Evolutionary conservation across 2,888 invertebrate genomes (phyloP).

Genomic region (Pilophorus perplexus): DNA sequence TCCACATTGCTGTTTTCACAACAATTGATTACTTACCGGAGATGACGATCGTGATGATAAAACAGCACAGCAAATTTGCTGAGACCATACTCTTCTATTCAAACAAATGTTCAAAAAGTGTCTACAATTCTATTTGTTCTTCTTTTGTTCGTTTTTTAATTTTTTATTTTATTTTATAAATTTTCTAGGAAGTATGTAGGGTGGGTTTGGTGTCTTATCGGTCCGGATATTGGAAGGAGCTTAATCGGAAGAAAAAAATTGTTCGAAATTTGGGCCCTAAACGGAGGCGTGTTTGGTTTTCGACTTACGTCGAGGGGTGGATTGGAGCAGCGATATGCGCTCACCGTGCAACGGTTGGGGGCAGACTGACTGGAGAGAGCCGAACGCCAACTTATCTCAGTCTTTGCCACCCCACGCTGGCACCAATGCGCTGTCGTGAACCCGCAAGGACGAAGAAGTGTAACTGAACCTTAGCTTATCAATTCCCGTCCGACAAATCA

Average conservation of each 20-base stretch:
- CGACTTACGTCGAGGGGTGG: conserved; percentile 21
- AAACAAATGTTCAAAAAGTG: background rate
- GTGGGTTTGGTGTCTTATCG: too few relatives aligned
- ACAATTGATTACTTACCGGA: conserved; percentile 27
- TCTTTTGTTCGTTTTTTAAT: conserved; percentile 3
- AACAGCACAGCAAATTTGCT: conserved; percentile 28
- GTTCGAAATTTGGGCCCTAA: background rate
- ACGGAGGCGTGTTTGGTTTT: conserved; percentile 14
- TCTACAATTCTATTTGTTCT: background rate
- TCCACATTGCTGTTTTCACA: too few relatives aligned
- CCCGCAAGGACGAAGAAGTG: too few relatives aligned
- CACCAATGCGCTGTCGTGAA: too few relatives aligned
- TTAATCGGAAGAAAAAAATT: background rate
- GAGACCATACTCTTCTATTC: conserved; percentile 26
- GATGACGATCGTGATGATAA: conserved; percentile 33
- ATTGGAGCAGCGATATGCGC: conserved; percentile 12
- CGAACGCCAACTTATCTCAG: background rate
- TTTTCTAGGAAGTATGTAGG: background rate
- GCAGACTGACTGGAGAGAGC: conserved; percentile 24
- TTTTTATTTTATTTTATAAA: background rate
- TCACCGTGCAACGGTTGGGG: conserved; percentile 21
- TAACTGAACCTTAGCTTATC: too few relatives aligned
- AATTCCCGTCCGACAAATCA: too few relatives aligned
- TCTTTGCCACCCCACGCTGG: background rate
- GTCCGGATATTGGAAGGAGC: too few relatives aligned